A percentile compares a stretch with the other conserved stretches of the same genome.
Conservation (phyloP, 1,140 invertebrate genomes). For the Aphelinus certus region DNA sequence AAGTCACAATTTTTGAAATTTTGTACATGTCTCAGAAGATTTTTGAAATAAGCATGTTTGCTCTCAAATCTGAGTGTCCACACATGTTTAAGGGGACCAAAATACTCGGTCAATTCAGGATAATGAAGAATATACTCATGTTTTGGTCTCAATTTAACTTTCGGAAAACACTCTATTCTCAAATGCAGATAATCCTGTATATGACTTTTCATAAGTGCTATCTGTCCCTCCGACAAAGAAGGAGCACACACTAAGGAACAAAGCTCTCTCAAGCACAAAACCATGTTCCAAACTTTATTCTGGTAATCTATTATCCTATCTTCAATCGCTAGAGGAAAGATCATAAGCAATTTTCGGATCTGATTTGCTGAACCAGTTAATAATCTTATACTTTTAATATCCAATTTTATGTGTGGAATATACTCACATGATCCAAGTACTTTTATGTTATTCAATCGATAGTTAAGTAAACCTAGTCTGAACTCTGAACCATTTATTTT, state of each 20-base stretch:
- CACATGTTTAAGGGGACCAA: slow-evolving; percentile 5
- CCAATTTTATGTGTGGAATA: slow-evolving; percentile 3
- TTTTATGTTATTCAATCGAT: background rate
- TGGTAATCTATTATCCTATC: slow-evolving; percentile 10
- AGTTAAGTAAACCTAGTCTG: too few species aligned
- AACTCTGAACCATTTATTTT: slow-evolving; percentile 42
- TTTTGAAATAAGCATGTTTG: slow-evolving; percentile 15
- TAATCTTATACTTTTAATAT: background rate
- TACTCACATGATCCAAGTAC: background rate
- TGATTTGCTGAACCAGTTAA: slow-evolving; percentile 20
- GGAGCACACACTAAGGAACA: slow-evolving; percentile 6
- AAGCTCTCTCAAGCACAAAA: slow-evolving; percentile 4
- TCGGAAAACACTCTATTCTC: slow-evolving; percentile 2
- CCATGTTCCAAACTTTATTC: slow-evolving; percentile 16
- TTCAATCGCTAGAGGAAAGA: slow-evolving; percentile 11
- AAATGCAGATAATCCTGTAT: slow-evolving; percentile 8
- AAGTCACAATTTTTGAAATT: slow-evolving; percentile 20
- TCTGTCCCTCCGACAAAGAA: background rate
- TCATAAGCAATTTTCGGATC: slow-evolving; percentile 4
- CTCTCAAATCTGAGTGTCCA: slow-evolving; percentile 20
- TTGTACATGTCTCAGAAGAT: background rate
- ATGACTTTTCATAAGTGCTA: background rate
- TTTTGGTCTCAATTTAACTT: background rate
- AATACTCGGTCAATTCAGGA: background rate
- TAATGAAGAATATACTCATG: slow-evolving; percentile 21